Evolutionary conservation across 2,888 invertebrate species (phyloP), one percentile per base, ranked within the genome.

Genomic region (Caenorhabditis sp.): DNA sequence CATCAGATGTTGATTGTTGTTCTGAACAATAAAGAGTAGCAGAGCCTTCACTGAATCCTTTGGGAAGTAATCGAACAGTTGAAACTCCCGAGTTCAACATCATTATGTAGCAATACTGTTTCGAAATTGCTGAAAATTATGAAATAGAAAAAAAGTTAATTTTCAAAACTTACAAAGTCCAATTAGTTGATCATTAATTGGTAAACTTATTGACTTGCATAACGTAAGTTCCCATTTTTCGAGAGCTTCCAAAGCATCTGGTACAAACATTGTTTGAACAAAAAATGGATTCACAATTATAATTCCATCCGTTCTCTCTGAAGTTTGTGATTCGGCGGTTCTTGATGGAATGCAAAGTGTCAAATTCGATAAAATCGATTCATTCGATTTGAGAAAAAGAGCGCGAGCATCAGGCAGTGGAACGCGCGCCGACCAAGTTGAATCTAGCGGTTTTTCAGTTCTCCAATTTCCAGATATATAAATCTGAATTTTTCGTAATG

Each of bases 251-350:
- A 74, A 31, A 53, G 66, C 37, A 37, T 64, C 64, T 1, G 74
- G 69, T 4, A 74, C 50, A 51, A 37, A 69, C 26, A 66, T 31
- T 0, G 69, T 57, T 62, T 62, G 62, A 3, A 62, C 66, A 24
- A 73, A 73, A 19, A 55, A 68, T 14, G 73, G 62, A 50, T 73
- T 58, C 21, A 73, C n/a, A 21, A 73, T 53, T 14, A 73, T 54
- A 6, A 73, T 65, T 27, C 73, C 73, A 60, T 73, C 73, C 0
- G 65, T 73, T 19, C 73, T 27, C 17, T 69, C 73, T 0, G 60
- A 66, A 1, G 49, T 59, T 21, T 62, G 62, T 19, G 66, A 26
- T 17, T 69, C 58, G 0, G 69, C 59, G 27, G 74, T 66, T 24
- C 57, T 36, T 43, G 60, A n/a, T 0, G 74, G 57, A 61, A 74